Evolutionary conservation across 2,888 invertebrate genomes (phyloP).

Genomic region (Anaspis maculata): DNA sequence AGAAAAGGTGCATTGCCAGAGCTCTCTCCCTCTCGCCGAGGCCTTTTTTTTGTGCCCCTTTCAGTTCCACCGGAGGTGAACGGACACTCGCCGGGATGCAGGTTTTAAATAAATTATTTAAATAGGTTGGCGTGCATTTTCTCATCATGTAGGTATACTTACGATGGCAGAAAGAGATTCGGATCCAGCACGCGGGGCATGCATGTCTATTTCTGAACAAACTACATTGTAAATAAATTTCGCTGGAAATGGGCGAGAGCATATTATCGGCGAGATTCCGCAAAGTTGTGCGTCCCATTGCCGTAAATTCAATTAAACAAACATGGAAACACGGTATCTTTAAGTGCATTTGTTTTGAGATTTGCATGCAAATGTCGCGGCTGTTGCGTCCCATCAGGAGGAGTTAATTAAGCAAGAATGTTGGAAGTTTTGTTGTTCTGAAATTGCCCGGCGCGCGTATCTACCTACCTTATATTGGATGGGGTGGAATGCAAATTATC

Average conservation of each 20-base stretch:
- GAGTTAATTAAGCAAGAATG: slow-evolving; percentile 14
- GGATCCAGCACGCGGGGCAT: slow-evolving; percentile 7
- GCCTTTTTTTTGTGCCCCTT: background rate
- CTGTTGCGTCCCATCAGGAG: no score
- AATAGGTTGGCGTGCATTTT: slow-evolving; percentile 12
- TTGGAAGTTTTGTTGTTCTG: slow-evolving; percentile 10
- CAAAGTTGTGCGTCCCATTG: no score
- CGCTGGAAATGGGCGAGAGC: no score
- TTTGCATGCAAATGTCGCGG: slow-evolving; percentile 13
- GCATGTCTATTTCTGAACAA: slow-evolving; percentile 10
- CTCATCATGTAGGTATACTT: no score
- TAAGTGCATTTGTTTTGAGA: slow-evolving; percentile 9
- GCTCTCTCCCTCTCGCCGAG: no score
- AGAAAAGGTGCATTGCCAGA: no score
- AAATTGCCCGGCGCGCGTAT: no score
- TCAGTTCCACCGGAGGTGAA: slow-evolving; percentile 6
- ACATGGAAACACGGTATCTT: slow-evolving; percentile 4
- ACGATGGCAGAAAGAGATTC: no score
- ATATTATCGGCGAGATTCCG: no score
- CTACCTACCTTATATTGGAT: slow-evolving; percentile 1
- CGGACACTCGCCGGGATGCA: slow-evolving; percentile 8
- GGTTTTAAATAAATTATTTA: no score
- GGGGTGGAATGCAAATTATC: slow-evolving; percentile 12
- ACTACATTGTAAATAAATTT: no score
- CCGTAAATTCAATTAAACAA: slow-evolving; percentile 14